Evolutionary conservation across 1,140 invertebrate species (phyloP).

Genomic region (Melipona quadrifasciata): DNA sequence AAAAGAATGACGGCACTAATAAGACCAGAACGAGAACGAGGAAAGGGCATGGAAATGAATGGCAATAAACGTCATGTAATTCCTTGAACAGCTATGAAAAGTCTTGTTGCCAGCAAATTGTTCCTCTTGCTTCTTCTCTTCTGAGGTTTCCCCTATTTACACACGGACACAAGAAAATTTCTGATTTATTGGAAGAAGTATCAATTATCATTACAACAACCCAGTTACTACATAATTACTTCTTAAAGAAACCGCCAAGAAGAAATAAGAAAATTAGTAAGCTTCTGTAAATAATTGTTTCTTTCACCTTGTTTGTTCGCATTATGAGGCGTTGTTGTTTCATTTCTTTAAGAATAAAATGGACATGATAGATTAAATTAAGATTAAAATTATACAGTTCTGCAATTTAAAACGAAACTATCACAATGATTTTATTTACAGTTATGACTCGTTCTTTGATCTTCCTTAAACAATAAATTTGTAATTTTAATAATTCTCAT

Average conservation of each 20-base stretch:
- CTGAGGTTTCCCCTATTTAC: neutral
- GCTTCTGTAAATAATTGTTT: neutral
- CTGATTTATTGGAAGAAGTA: neutral
- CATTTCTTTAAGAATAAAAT: neutral
- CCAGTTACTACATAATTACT: neutral
- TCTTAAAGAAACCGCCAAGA: neutral
- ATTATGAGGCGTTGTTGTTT: neutral
- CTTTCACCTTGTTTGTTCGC: neutral
- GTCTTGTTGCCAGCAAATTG: neutral
- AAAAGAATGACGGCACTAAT: neutral
- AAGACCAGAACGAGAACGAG: neutral
- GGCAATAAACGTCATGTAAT: slow-evolving; percentile 25
- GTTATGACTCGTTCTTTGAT: too few species aligned
- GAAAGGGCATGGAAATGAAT: slow-evolving; percentile 10
- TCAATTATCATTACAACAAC: neutral
- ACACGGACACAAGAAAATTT: neutral
- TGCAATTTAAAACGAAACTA: too few species aligned
- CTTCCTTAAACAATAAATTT: too few species aligned
- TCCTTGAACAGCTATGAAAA: neutral
- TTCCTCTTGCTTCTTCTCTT: neutral
- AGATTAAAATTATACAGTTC: too few species aligned
- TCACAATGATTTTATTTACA: too few species aligned
- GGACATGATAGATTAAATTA: too few species aligned
- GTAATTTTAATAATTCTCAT: too few species aligned
- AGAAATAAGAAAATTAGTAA: neutral